Conservation (phyloP, 2,888 invertebrate species). For the Cynaeus angustus region DNA sequence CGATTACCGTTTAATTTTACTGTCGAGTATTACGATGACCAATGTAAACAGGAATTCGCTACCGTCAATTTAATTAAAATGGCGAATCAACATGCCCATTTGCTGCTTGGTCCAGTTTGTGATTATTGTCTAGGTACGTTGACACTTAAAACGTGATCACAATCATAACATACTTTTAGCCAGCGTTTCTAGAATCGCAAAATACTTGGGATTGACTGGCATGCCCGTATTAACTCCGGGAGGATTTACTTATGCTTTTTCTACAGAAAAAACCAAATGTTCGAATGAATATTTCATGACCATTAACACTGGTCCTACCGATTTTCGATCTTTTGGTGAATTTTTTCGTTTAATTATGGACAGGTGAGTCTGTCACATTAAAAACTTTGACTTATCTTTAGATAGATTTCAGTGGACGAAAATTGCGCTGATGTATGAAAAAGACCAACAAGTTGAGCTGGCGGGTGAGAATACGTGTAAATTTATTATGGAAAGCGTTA, state of each 20-base stretch:
- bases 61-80: conserved; percentile 83
- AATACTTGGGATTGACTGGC: conserved; percentile 83
- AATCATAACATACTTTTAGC: conserved; percentile 74
- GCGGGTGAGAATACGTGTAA: conserved; percentile 85
- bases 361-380: conserved; percentile 73
- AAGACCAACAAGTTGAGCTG: conserved; percentile 78
- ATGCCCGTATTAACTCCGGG: conserved; percentile 87
- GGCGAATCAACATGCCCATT: conserved; percentile 81
- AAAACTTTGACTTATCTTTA: conserved; percentile 12
- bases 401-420: conserved; percentile 83
- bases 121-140: conserved; percentile 87
- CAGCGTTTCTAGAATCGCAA: conserved; percentile 84
- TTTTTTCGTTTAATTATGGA: conserved; percentile 82
- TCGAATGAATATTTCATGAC: conserved; percentile 87
- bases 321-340: conserved; percentile 82
- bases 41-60: conserved; percentile 83
- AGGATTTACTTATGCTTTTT: conserved; percentile 87
- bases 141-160: background rate
- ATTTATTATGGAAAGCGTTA: conserved; percentile 83
- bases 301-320: conserved; percentile 82
- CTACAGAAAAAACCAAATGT: conserved; percentile 79
- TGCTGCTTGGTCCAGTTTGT: conserved; percentile 87
- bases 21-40: conserved; percentile 79
- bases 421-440: conserved; percentile 84
- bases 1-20: conserved; percentile 65